Evolutionary conservation across 2,888 invertebrate genomes (phyloP), one percentile per base, ranked within the genome.

Genomic region (Drosophila mimica): DNA sequence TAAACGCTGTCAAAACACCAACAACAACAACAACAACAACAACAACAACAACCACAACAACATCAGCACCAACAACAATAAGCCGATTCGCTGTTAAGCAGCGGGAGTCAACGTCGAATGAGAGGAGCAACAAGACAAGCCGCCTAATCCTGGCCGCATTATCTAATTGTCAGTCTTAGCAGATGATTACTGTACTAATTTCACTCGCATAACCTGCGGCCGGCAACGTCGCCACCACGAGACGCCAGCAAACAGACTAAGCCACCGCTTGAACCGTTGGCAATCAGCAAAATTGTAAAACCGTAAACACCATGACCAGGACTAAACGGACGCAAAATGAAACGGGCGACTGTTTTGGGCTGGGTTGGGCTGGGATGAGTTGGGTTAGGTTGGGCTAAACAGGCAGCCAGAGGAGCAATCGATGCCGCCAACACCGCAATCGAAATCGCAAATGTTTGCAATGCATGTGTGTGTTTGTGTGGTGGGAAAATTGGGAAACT

Each of bases 111-210:
- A 46, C 11, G 30, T 51, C n/a, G 71, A 67, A 58, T 57, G 58
- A 60, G 51, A 13, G 52, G 38, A 66, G 49, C 82, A 68, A 65
- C 54, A 66, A 58, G 79, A 73, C 56, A 73, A 79, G 79, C 63
- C 49, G 66, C 66, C 80, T 88, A 83, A 85, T 82, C 85, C 87
- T 38, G 48, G 67, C 69, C 72, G 89, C 82, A 85, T 85, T 89
- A 85, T 89, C 89, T 85, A 85, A 85, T 85, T 85, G 89, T 85
- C 84, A 78, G 85, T 84, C 89, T 89, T 85, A 89, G 76, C 72
- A 74, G 70, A 80, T 81, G 85, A 89, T 89, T 85, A 85, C 88
- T 89, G 89, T 84, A 85, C 85, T 89, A 83, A 85, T 85, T 85
- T 85, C 84, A 71, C 70, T 75, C 60, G 75, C 79, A 77, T 74